Percentiles rank a stretch among this genome's conserved stretches.
Conservation (phyloP, 2,113 vertebrate species). For the Dendropsophus ebraccatus region DNA sequence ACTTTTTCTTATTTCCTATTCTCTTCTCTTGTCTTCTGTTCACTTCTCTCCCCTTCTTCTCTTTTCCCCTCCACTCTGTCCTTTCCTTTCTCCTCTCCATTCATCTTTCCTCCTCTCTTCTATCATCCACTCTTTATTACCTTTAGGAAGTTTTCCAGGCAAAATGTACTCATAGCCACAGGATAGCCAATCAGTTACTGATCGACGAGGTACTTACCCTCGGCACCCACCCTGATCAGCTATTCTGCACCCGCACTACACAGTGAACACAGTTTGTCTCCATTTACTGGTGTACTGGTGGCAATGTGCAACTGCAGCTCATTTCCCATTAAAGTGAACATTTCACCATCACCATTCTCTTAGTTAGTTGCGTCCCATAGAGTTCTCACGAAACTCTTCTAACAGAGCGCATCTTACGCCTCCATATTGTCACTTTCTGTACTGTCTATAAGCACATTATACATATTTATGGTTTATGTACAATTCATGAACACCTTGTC, state of each 20-base stretch:
- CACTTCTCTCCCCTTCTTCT: background rate
- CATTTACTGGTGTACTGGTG: no score
- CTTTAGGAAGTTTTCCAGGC: no score
- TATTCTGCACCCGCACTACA: no score
- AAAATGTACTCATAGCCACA: no score
- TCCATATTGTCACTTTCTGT: background rate
- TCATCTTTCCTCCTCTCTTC: background rate
- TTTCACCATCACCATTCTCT: no score
- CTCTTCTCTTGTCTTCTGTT: no score
- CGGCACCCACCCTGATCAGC: no score
- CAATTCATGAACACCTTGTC: background rate
- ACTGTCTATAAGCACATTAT: background rate
- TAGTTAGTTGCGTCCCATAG: background rate
- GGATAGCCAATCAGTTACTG: no score
- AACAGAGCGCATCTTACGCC: background rate
- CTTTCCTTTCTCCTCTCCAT: background rate
- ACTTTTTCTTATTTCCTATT: no score
- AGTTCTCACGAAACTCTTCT: background rate
- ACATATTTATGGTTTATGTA: conserved; percentile 8
- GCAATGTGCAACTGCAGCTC: background rate
- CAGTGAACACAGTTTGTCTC: no score
- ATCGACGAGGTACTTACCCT: no score
- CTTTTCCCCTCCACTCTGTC: background rate
- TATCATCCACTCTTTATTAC: background rate
- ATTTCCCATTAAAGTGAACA: no score